Evolutionary conservation across 2,888 invertebrate genomes (phyloP), one percentile per base, ranked within the genome.

Genomic region (Psococerastis gibbosa): DNA sequence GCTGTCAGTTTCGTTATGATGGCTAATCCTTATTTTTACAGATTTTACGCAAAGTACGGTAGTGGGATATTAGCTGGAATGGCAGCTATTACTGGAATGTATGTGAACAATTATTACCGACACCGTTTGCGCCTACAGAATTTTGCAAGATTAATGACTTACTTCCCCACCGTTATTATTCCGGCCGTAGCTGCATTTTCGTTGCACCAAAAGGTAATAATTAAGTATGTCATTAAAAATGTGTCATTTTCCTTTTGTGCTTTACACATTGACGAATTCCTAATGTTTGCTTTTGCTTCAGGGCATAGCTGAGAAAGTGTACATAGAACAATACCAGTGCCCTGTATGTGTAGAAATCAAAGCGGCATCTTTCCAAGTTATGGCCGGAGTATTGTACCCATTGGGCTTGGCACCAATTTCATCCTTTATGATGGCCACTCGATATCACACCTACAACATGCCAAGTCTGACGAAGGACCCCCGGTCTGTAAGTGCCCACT

Each of bases 31-130:
- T 48, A 43, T 46, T 46, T 45, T 49, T 58, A 11, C 50, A 74
- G 74, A n/a, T 70, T 68, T 65, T 57, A 67, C 0, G 57, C 70
- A 43, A 58, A 61, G 9, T 69, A 69, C 55, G 68, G 70, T 0
- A 56, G 70, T 0, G 56, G 59, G 2, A 49, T 70, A 2, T 56
- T 80, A 1, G 70, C 69, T 8, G 57, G 57, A 0, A 43, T 69
- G 8, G 68, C 70, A 48, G 67, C 68, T 0, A 2, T 67, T 0
- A 63, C 69, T 2, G 75, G 75, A 1, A 54, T 69, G 1, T 59
- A 69, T 32, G 65, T 81, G n/a, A 79, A 79, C 54, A 63, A 57
- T 22, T 64, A 73, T 51, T 80, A 68, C 53, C 65, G 83, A 45
- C 60, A 50, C 0, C 75, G 70, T 54, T 55, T 82, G 3, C 71